A percentile compares a stretch with the other conserved stretches of the same genome.
phyloP scores from a whole-genome alignment of 2,888 invertebrate species.

The Branchipolynoe longqiensis region DNA sequence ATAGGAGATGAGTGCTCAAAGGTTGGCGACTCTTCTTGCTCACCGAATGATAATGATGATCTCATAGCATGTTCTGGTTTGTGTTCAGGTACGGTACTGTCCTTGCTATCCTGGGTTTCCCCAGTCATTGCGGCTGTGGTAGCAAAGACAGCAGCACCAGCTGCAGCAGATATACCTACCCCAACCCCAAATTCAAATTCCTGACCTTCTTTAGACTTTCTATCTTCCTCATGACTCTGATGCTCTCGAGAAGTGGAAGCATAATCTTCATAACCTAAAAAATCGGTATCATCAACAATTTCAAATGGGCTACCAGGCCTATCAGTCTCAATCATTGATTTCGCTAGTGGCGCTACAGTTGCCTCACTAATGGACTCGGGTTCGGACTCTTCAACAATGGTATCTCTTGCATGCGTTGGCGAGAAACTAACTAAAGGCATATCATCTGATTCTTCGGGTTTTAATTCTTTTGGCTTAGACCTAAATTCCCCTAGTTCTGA shows the following conservation, averaged over 20 bases:
- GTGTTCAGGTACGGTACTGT: slow-evolving; percentile 2
- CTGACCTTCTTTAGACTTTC: not conserved
- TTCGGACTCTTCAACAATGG: slow-evolving; percentile 65
- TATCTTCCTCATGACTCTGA: slow-evolving; percentile 25
- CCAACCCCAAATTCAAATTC: slow-evolving; percentile 22
- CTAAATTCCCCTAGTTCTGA: slow-evolving; percentile 75
- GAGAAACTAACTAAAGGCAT: slow-evolving; percentile 51
- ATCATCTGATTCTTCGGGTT: slow-evolving; percentile 68
- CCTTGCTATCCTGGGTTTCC: slow-evolving; percentile 9
- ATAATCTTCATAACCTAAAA: slow-evolving; percentile 70
- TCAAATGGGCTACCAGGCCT: slow-evolving; percentile 77
- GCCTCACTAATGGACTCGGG: slow-evolving; percentile 68
- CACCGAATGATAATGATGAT: slow-evolving; percentile 39
- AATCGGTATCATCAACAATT: slow-evolving; percentile 74
- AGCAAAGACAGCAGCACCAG: slow-evolving; percentile 40
- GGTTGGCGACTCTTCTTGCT: slow-evolving; percentile 70
- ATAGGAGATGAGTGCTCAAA: slow-evolving; percentile 76
- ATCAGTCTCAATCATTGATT: slow-evolving; percentile 60
- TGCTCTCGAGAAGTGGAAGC: slow-evolving; percentile 61
- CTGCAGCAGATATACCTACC: slow-evolving; percentile 36
- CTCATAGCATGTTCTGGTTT: slow-evolving; percentile 11
- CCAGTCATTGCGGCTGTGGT: slow-evolving; percentile 3
- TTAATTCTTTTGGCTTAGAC: slow-evolving; percentile 59
- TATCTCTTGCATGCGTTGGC: slow-evolving; percentile 59
- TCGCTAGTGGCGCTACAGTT: slow-evolving; percentile 69